Percentiles rank a stretch among this genome's conserved stretches.
Evolutionary conservation across 2,797 vertebrate species (phyloP).

Genomic region (Semotilus atromaculatus): DNA sequence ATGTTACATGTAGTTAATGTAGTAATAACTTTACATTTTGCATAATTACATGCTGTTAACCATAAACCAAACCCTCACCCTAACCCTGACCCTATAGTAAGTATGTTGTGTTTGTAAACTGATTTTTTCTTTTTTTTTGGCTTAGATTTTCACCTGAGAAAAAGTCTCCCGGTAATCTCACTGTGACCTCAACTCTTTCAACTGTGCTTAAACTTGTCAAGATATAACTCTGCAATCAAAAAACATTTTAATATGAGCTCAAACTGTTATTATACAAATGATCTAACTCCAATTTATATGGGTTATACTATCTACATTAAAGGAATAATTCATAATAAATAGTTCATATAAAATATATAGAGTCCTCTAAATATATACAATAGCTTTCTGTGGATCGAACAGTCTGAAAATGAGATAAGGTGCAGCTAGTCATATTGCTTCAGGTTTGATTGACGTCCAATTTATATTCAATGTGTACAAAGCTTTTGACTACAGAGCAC

Average conservation of each 20-base stretch:
- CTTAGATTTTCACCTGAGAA: constrained; percentile 10
- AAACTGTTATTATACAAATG: constrained; percentile 1
- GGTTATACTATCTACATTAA: constrained; percentile 16
- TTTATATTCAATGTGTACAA: neutral
- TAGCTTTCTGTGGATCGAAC: neutral
- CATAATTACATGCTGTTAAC: no score
- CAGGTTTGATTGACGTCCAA: neutral
- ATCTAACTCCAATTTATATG: neutral
- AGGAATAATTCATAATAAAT: neutral
- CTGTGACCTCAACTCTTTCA: constrained; percentile 18
- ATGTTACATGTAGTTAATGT: no score
- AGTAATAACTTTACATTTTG: no score
- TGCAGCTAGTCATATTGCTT: neutral
- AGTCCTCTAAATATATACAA: neutral
- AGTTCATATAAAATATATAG: neutral
- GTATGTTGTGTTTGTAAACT: no score
- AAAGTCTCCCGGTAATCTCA: neutral
- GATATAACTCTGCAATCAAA: neutral
- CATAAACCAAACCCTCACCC: no score
- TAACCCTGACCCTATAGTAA: no score
- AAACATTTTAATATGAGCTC: neutral
- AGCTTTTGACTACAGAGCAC: neutral
- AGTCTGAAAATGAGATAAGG: constrained; percentile 1
- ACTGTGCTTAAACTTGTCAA: constrained; percentile 8
- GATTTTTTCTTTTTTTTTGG: neutral